Conservation (phyloP, 2,797 vertebrate species). For the Hydrophis major region DNA sequence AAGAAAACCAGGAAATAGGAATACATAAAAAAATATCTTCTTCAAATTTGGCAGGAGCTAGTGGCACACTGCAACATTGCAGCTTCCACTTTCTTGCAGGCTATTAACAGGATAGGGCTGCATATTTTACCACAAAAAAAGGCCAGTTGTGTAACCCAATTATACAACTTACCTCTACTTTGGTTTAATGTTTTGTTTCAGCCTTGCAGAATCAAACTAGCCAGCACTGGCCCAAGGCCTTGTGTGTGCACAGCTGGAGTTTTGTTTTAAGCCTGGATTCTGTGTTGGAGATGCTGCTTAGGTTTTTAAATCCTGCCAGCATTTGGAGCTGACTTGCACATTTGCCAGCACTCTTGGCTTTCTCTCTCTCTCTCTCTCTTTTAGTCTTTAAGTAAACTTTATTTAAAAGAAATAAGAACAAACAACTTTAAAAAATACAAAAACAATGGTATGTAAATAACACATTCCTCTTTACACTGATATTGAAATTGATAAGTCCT, state of each 20-base stretch:
- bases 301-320: neutral
- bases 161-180: neutral
- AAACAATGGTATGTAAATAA: no score
- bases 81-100: neutral
- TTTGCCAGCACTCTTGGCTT: neutral
- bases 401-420: no score
- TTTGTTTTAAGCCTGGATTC: neutral
- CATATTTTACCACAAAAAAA: neutral
- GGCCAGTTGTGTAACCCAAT: neutral
- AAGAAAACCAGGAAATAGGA: neutral
- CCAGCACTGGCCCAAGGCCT: neutral
- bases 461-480: no score
- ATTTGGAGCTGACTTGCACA: neutral
- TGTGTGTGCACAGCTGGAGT: neutral
- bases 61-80: neutral
- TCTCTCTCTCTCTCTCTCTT: neutral
- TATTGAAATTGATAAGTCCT: no score
- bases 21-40: neutral
- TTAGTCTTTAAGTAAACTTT: no score
- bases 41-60: neutral
- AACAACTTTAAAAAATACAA: no score
- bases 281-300: neutral
- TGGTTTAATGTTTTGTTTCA: neutral
- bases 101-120: neutral
- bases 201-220: neutral